Percentiles rank a stretch among this genome's conserved stretches.
Evolutionary conservation across 2,113 vertebrate genomes (phyloP).

Genomic region (Mungos mungo): DNA sequence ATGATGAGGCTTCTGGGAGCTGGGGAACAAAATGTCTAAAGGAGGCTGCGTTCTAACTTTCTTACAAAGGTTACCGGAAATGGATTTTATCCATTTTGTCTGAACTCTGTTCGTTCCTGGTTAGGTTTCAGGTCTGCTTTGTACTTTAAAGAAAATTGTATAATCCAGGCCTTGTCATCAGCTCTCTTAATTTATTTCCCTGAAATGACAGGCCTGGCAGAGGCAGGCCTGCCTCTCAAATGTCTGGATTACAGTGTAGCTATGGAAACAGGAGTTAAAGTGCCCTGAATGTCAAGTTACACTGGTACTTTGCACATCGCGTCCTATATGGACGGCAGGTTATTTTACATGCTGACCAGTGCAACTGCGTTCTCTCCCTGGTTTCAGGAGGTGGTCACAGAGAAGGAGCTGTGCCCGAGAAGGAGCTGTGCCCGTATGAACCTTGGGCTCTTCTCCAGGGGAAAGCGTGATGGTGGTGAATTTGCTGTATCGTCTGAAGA

Average conservation of each 20-base stretch:
- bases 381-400: conserved; percentile 71
- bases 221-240: conserved; percentile 86
- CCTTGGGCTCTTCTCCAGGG: not conserved
- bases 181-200: conserved; percentile 89
- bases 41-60: conserved; percentile 74
- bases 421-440: not conserved
- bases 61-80: conserved; percentile 82
- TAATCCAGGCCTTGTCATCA: conserved; percentile 86
- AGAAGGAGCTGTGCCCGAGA: not conserved
- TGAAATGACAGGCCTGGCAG: conserved; percentile 88
- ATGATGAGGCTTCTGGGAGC: conserved; percentile 66
- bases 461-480: not conserved
- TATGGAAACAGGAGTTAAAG: conserved; percentile 92
- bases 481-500: not conserved
- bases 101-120: conserved; percentile 68
- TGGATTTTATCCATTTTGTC: conserved; percentile 76
- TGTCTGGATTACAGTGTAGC: conserved; percentile 89
- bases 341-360: conserved; percentile 85
- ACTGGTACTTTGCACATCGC: conserved; percentile 84
- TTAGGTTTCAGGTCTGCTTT: conserved; percentile 83
- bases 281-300: conserved; percentile 88
- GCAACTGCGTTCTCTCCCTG: conserved; percentile 72
- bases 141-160: conserved; percentile 85
- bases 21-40: conserved; percentile 41
- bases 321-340: conserved; percentile 79